Evolutionary conservation across 2,113 vertebrate species (phyloP), one percentile per base, ranked within the genome.

Genomic region (Dissostichus mawsoni): DNA sequence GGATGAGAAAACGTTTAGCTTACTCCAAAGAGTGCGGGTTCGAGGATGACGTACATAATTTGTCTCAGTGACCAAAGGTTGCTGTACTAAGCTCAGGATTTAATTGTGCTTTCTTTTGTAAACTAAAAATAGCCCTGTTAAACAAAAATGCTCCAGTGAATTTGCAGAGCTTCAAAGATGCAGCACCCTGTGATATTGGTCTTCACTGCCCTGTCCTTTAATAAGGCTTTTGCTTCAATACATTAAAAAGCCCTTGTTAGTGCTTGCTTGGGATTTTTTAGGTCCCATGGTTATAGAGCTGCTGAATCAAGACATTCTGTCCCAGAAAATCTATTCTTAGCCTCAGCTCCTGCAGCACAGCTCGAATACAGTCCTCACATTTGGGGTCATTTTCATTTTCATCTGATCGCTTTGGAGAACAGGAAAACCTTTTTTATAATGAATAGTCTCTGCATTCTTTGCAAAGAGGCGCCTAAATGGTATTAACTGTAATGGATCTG

Each of bases 261-360:
- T 74, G 74, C 80, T 80, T 74, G 81, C 69, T 50, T 80, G 71
- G 53, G 65, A 66, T 75, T 67, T 82, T 74, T 56, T 10, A 88
- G 64, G 85, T 81, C 86, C 72, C 77, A 57, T 76, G 83, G 78
- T 78, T 74, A n/a, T 69, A 80, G 73, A 86, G 89, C 76, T 87
- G 86, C 88, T 87, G 89, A 86, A 72, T 93, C 86, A 87, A 88
- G 86, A 88, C 64, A 85, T 76, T 74, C 83, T 85, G 85, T 87
- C 87, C 86, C 57, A 85, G 83, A 92, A 92, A 87, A 86, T 87
- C 89, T 93, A 89, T 92, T 90, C 76, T 92, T 92, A 88, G 91
- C 83, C 74, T 47, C 73, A 13, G 58, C 61, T 80, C 73, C 84
- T 85, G 73, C 86, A 81, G 90, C 84, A 78, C 25, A 68, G 53